phyloP scores from a whole-genome alignment of 2,797 vertebrate species.

The Garrulus glandarius region DNA sequence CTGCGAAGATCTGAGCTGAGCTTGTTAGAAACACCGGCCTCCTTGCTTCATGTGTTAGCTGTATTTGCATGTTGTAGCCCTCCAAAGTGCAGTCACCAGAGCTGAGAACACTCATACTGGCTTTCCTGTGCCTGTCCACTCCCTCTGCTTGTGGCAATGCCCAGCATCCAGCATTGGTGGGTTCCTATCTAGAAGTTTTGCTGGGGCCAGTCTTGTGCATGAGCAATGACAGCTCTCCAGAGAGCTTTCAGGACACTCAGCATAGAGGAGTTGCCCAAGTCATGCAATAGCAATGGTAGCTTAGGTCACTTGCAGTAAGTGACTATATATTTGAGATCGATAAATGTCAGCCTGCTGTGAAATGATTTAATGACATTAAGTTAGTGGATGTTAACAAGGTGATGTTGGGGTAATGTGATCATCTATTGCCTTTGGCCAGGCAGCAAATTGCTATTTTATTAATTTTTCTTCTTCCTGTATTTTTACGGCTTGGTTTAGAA shows the following conservation, averaged over 20 bases:
- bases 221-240: not conserved
- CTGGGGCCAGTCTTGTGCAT: not conserved
- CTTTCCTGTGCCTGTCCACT: not conserved
- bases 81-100: not conserved
- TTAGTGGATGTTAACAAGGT: not conserved
- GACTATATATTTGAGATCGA: not conserved
- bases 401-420: accelerated
- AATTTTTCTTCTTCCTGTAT: not conserved
- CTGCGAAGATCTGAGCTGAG: not conserved
- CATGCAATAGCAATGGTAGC: not conserved
- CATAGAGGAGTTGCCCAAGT: not conserved
- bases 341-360: not conserved
- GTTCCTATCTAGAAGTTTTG: not conserved
- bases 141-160: not conserved
- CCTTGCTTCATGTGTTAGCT: not conserved
- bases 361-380: not conserved
- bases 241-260: not conserved
- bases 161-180: accelerated
- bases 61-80: not conserved
- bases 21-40: not conserved
- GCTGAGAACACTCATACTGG: not conserved
- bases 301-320: not conserved
- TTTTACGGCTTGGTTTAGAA: not conserved
- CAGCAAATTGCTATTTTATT: not conserved
- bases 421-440: not conserved